Base-by-base conservation (phyloP, 2,888 invertebrate species). In the Dendrolimus houi region DNA sequence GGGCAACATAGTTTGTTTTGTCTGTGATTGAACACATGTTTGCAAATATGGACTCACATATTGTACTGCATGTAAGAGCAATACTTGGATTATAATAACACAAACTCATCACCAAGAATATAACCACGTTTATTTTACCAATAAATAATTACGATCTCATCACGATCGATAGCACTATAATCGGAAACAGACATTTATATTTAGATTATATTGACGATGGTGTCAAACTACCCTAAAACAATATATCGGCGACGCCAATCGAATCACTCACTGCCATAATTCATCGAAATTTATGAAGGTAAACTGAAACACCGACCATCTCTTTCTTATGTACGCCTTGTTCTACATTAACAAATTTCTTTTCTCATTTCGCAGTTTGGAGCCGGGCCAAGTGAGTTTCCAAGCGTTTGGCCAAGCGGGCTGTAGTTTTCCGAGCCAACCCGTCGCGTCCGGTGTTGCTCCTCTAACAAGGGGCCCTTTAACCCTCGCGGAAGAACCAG, bases 331-430 rank as follows among this genome's bases (percentile, higher is more conserved):
- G 75, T 83, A 83, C 75, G 77, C 74, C 66, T 72, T 71, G 84
- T 75, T 82, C 77, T 82, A 84, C 83, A 85, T 87, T 85, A 83
- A 83, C 81, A 72, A 77, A 75, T 87, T 88, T 88, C 87, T 90
- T 90, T 89, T 89, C 89, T 87, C 89, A 87, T 89, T 89, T 91
- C 86, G 83, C 91, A 89, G 91, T 82, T 91, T 92, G 91, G 91
- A 91, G 85, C 83, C 87, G 87, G 84, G 91, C 91, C 91, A 91
- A 91, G 81, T 82, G 83, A 85, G 85, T 85, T 90, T 90, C 76
- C 90, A 85, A 87, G 85, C 88, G 87, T 86, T 85, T 83, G 81
- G 81, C 72, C 77, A 83, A 76, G 85, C 86, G 77, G 82, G 73
- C 85, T 85, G 87, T 90, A 90, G 90, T 90, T 89, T 90, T 89